Base-by-base conservation (phyloP, 2,888 invertebrate species). In the Leptothorax acervorum region DNA sequence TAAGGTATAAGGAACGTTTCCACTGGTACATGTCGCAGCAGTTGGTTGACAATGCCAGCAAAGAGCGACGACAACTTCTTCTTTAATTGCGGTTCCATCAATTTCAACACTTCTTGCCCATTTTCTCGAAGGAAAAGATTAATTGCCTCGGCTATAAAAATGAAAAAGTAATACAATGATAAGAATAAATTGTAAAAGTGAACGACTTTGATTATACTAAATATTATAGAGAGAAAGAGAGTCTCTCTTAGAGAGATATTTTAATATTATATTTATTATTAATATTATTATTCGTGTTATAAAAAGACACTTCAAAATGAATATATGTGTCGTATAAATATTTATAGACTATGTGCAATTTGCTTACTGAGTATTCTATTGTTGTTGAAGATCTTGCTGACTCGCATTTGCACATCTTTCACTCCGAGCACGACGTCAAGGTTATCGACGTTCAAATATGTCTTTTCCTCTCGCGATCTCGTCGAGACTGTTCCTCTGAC, bases 91-190 rank as follows among this genome's bases (percentile, higher is more conserved):
- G 96, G 96, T 91, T 96, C 96, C 97, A 97, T 97, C 6, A 96
- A 96, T 92, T 96, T 96, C 83, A 97, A 94, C 1, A 97, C 97
- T 94, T 97, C 96, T 84, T 96, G 96, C 0, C 97, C 97, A 92
- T 97, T 97, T 92, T 97, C 97, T 73, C 96, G 95, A 51, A 97
- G 95, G 92, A 97, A 97, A 70, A 97, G 95, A 93, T 97, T 97
- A 9, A 96, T 97, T 18, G 97, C 97, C 94, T 97, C 97, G 88
- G 96, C 97, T 97, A 92, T 55, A 95, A 95, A 71, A 82, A 71
- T 66, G 28, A 51, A 81, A n/a, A 2, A 60, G 3, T 23, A 31
- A 31, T 55, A 35, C 1, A 45, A 48, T 48, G 0, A 55, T 63
- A 18, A 57, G 11, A 55, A 31, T 28, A 2, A 55, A 51, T 51